Base-by-base conservation (phyloP, 2,113 vertebrate genomes). In the Laticauda laticaudata region DNA sequence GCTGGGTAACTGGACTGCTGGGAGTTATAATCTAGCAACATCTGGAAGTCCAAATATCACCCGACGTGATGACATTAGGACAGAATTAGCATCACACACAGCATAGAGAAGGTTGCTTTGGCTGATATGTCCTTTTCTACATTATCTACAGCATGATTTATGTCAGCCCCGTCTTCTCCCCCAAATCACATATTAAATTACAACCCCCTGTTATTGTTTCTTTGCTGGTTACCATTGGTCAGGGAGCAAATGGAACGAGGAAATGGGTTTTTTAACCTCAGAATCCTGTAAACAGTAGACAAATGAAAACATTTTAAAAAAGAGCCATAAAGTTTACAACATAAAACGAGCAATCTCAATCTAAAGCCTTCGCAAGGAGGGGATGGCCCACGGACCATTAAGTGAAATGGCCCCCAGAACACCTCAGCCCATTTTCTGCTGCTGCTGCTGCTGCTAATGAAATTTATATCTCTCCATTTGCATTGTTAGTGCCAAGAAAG, bases 291-390 rank as follows among this genome's bases (percentile, higher is more conserved):
- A 91, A 91, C 53, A 29, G 53, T 18, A 43, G 20, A 86, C 75
- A 91, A 86, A 86, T 45, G 39, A 56, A 91, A 87, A 15, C 91
- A 92, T 51, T 1, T 59, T 2, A n/a, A 69, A 87, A 87, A 61
- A 59, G 18, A 64, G 26, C 57, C 15, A 86, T 87, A 92, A 87
- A 87, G 86, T 87, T 87, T 92, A 87, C 86, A 61, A 34, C n/a
- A 20, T 87, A 61, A 86, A 91, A 64, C 56, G 34, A 92, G 55
- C 56, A 24, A 23, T 48, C 53, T 29, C 29, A 23, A 90, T 59
- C 59, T 12, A 43, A 26, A 61, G 88, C 23, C 53, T 34, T 59
- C 24, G 1, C 26, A 3, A 29, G 39, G 81, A 43, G 3, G 34
- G 43, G 81, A 26, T 51, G 43, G 39, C 54, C 55, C 34, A 59